phyloP scores from a whole-genome alignment of 2,797 vertebrate genomes.

The Melanotaenia maccullochi region DNA sequence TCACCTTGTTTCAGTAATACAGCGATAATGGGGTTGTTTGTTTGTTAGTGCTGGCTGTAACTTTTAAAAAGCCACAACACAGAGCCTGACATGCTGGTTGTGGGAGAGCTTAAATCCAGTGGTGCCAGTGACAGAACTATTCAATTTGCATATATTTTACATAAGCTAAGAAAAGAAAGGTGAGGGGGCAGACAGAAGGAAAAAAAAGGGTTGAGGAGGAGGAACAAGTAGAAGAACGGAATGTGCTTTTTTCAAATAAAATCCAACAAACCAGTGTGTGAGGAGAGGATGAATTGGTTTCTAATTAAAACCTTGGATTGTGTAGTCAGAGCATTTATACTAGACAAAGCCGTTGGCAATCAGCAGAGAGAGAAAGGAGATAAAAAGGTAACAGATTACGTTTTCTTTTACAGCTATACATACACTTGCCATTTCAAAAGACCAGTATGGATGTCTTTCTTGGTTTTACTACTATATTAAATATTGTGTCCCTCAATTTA shows the following conservation, averaged over 20 bases:
- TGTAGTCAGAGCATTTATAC: conserved; percentile 1
- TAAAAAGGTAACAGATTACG: neutral
- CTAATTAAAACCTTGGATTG: conserved; percentile 38
- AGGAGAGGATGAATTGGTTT: conserved; percentile 23
- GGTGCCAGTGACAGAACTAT: conserved; percentile 27
- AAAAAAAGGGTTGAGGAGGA: conserved; percentile 3
- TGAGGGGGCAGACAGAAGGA: conserved; percentile 30
- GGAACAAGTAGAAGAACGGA: conserved; percentile 24
- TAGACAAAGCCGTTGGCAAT: conserved; percentile 8
- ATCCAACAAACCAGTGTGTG: conserved; percentile 1
- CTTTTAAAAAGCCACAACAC: conserved; percentile 46
- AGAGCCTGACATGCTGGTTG: conserved; percentile 27
- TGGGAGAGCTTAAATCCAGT: conserved; percentile 21
- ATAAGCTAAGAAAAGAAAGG: conserved; percentile 46
- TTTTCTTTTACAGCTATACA: conserved; percentile 7
- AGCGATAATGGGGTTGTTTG: conserved; percentile 42
- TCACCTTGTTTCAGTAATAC: conserved; percentile 22
- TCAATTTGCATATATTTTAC: conserved; percentile 54
- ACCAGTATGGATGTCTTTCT: neutral
- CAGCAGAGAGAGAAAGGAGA: neutral
- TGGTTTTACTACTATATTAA: neutral
- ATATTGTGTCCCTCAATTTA: too few species aligned
- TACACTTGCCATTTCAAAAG: neutral
- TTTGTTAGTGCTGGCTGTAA: conserved; percentile 52
- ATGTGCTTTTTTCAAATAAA: conserved; percentile 18